Evolutionary conservation across 2,797 vertebrate genomes (phyloP).

Genomic region (Cuculus canorus): DNA sequence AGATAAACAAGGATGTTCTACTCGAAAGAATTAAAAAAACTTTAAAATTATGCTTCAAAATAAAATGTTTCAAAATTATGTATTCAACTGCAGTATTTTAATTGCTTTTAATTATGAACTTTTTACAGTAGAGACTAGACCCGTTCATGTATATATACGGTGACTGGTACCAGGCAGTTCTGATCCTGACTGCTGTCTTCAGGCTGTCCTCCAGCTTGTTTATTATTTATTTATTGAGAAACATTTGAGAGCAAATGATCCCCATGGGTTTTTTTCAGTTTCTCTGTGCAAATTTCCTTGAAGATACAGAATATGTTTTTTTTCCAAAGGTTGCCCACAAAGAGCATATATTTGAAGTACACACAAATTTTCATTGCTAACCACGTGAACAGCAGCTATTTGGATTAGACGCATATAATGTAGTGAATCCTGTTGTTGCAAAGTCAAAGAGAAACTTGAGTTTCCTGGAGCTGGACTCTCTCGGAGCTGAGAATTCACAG

Average conservation of each 20-base stretch:
- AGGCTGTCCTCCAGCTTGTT: neutral
- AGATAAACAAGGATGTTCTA: neutral
- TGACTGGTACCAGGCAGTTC: neutral
- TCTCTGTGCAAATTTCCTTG: conserved; percentile 9
- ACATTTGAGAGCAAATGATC: conserved; percentile 8
- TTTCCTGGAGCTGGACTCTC: neutral
- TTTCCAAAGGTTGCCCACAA: neutral
- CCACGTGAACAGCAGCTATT: neutral
- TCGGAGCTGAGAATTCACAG: neutral
- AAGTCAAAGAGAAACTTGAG: neutral
- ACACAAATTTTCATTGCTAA: neutral
- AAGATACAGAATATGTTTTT: neutral
- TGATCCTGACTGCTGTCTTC: neutral
- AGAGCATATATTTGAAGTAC: neutral
- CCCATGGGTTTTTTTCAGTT: neutral
- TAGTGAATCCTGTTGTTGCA: neutral
- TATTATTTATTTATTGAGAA: conserved; percentile 22
- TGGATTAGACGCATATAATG: neutral
- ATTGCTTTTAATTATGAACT: neutral
- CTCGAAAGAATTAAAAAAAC: neutral
- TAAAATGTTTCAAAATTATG: neutral
- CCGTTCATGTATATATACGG: neutral
- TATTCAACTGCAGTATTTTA: neutral
- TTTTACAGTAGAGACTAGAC: neutral
- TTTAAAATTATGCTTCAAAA: neutral